A percentile compares a stretch with the other conserved stretches of the same genome.
These are phyloP conservation scores for Pelusios castaneus DNA, from an alignment of 2,113 vertebrate genomes.

Conservation along the genomic window DNA sequence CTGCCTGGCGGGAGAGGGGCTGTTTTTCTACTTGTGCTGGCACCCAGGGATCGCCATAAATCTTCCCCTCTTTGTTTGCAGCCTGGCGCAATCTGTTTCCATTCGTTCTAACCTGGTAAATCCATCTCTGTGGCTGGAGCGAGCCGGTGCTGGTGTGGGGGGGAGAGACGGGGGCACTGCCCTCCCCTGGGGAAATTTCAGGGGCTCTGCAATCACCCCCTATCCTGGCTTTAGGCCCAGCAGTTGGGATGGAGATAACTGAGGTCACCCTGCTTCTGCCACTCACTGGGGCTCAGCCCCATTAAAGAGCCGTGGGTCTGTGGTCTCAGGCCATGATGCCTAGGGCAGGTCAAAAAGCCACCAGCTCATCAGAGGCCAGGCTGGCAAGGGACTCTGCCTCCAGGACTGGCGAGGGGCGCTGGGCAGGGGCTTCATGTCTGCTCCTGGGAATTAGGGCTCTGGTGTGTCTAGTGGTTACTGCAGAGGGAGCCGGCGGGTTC, in stretches of 20 bases:
- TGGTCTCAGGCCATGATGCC: neutral
- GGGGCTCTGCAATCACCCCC: too few relatives aligned
- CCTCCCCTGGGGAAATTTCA: too few relatives aligned
- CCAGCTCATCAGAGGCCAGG: neutral
- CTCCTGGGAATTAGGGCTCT: neutral
- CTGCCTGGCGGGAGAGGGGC: neutral
- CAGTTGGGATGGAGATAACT: neutral
- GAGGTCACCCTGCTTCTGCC: neutral
- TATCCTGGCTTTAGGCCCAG: neutral
- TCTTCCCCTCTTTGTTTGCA: neutral
- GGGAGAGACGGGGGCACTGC: too few relatives aligned
- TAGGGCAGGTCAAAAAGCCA: neutral
- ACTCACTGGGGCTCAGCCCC: neutral
- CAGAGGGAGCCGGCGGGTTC: too few relatives aligned
- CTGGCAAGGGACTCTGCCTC: too few relatives aligned
- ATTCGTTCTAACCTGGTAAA: conserved; percentile 20
- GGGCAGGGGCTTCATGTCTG: neutral
- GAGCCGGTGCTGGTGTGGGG: neutral
- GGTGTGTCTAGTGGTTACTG: neutral
- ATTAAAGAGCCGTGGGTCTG: neutral
- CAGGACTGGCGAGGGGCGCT: neutral
- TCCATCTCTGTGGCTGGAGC: neutral
- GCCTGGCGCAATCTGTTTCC: neutral
- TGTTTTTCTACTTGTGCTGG: neutral
- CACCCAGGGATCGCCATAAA: conserved; percentile 23